These are phyloP conservation scores for Ooceraea biroi DNA, from an alignment of 1,140 invertebrate genomes.

Conservation along the genomic window DNA sequence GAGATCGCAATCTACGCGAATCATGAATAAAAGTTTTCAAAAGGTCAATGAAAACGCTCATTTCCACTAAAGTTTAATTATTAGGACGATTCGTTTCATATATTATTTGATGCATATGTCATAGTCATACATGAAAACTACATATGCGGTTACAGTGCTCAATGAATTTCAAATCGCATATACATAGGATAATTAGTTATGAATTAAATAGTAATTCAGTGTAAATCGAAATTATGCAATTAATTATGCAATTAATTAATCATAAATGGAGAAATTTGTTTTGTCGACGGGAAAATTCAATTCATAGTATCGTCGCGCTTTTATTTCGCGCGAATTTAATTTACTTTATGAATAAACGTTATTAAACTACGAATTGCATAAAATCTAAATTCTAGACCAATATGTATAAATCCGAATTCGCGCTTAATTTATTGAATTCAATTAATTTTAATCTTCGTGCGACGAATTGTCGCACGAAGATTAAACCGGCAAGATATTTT, in stretches of 20 bases:
- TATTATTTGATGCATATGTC: no score
- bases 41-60: no score
- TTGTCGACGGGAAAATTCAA: conserved; percentile 32
- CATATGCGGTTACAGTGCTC: background rate
- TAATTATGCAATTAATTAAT: conserved; percentile 25
- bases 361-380: conserved; percentile 18
- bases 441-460: conserved; percentile 52
- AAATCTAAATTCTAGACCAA: conserved; percentile 18
- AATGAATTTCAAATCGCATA: background rate
- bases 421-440: conserved; percentile 33
- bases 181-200: background rate
- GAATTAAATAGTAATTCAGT: conserved; percentile 17
- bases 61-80: no score
- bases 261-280: background rate
- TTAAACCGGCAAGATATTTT: conserved; percentile 13
- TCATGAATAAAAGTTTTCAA: no score
- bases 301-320: background rate
- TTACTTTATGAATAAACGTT: conserved; percentile 31
- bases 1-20: no score
- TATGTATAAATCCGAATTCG: background rate
- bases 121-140: no score
- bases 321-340: conserved; percentile 34
- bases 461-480: no score
- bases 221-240: background rate
- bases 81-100: no score